These are phyloP conservation scores for Coelogynopora nodosa DNA, from an alignment of 2,888 invertebrate species.

Conservation along the genomic window DNA sequence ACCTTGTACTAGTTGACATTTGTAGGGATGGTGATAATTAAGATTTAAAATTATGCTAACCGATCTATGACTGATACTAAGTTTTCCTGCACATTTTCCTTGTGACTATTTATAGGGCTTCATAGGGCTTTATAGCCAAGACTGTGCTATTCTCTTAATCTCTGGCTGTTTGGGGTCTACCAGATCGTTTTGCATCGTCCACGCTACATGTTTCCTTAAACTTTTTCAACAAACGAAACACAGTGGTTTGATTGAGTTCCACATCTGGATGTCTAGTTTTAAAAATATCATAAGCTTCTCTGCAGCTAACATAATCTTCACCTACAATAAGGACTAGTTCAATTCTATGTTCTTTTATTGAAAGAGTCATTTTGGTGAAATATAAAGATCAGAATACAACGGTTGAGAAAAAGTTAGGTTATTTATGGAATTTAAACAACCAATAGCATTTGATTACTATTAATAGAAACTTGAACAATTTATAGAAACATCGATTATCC, in stretches of 20 bases:
- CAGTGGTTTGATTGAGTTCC: neutral
- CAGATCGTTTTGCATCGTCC: too few relatives aligned
- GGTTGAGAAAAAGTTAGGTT: too few relatives aligned
- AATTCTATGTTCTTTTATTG: neutral
- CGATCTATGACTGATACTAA: neutral
- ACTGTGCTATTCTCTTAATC: too few relatives aligned
- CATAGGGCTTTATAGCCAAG: too few relatives aligned
- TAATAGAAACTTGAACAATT: too few relatives aligned
- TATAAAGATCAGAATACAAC: too few relatives aligned
- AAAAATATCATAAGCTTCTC: neutral
- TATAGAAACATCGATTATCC: too few relatives aligned
- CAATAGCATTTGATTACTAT: too few relatives aligned
- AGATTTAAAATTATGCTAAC: neutral
- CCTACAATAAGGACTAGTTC: neutral
- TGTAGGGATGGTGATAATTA: neutral
- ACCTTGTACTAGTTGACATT: neutral
- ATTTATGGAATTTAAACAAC: too few relatives aligned
- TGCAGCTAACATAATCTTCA: neutral
- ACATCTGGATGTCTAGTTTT: neutral
- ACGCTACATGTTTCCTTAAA: too few relatives aligned
- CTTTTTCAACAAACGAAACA: neutral
- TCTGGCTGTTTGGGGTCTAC: too few relatives aligned
- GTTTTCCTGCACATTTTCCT: neutral
- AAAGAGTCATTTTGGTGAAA: neutral
- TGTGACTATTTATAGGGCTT: slow-evolving; percentile 17